Evolutionary conservation across 2,797 vertebrate genomes (phyloP).

Genomic region (Taeniopygia guttata): DNA sequence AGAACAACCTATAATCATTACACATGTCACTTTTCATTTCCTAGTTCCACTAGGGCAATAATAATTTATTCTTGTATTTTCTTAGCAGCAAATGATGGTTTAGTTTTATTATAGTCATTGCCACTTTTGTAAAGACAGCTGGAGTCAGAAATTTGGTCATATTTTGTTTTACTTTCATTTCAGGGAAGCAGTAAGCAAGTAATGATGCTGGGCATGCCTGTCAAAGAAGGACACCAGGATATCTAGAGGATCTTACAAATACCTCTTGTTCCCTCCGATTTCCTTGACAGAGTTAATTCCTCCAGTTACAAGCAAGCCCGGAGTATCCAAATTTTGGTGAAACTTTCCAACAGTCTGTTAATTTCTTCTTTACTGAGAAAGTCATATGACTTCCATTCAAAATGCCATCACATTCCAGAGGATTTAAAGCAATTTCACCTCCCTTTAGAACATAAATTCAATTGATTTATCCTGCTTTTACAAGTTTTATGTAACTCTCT

Average conservation of each 20-base stretch:
- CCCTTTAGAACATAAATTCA: neutral
- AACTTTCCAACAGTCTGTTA: neutral
- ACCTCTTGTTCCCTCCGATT: neutral
- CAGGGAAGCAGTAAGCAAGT: neutral
- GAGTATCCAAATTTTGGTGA: neutral
- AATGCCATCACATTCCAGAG: neutral
- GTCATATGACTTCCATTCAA: neutral
- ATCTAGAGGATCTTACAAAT: neutral
- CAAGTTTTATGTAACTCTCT: neutral
- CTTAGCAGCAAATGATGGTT: neutral
- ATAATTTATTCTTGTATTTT: neutral
- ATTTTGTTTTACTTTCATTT: neutral
- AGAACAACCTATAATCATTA: neutral
- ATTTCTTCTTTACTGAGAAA: neutral
- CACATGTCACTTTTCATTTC: too few relatives aligned
- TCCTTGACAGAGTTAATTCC: neutral
- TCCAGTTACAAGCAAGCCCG: neutral
- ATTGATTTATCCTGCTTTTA: neutral
- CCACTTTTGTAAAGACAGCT: neutral
- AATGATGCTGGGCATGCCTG: neutral
- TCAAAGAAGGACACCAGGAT: neutral
- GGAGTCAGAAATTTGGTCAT: neutral
- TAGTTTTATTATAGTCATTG: neutral
- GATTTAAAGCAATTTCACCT: neutral
- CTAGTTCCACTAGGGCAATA: neutral